Evolutionary conservation across 35 echinoderm and acorn worm species (phyloP).

Genomic region (Ophioderma brevispina): DNA sequence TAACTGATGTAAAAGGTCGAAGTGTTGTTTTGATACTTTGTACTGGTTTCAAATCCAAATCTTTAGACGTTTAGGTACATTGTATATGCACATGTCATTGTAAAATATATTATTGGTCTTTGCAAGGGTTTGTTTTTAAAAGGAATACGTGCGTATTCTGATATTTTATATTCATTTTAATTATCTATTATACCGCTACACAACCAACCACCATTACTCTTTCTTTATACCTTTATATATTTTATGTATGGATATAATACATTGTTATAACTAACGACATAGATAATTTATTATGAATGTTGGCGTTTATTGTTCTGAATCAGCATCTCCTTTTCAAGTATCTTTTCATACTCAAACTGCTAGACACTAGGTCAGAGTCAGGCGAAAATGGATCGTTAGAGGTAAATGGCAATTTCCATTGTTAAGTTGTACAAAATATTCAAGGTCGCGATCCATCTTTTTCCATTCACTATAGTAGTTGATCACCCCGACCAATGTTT

Average conservation of each 20-base stretch:
- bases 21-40: no score
- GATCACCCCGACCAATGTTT: not conserved
- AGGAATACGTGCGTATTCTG: no score
- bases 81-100: not conserved
- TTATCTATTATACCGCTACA: not conserved
- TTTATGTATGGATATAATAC: not conserved
- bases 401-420: conserved; percentile 1
- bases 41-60: no score
- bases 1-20: no score
- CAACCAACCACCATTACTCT: not conserved
- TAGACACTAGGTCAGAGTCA: not conserved
- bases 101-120: not conserved
- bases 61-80: no score
- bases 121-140: no score
- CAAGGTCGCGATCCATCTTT: not conserved
- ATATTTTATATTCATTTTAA: not conserved
- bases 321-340: not conserved
- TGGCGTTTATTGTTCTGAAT: not conserved
- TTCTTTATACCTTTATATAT: not conserved
- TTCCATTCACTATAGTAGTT: not conserved
- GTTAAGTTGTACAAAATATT: not conserved
- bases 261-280: not conserved
- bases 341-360: no score
- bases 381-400: not conserved
- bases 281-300: not conserved